Evolutionary conservation across 2,797 vertebrate genomes (phyloP).

Genomic region (Microhierax caerulescens): DNA sequence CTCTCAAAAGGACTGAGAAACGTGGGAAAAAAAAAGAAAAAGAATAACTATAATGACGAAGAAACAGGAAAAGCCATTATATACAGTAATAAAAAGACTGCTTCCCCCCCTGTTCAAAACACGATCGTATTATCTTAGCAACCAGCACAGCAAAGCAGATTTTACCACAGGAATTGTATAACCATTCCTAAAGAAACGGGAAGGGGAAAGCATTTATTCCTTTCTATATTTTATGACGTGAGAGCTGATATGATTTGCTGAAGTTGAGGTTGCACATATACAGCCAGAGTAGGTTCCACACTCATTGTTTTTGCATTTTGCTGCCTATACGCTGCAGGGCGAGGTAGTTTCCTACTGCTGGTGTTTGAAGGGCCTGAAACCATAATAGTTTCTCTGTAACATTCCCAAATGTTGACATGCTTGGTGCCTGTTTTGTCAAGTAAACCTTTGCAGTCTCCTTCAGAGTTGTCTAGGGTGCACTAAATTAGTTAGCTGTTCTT

Average conservation of each 20-base stretch:
- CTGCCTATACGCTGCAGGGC: neutral
- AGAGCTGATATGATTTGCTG: constrained; percentile 50
- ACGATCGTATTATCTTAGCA: constrained; percentile 52
- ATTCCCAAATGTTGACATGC: constrained; percentile 34
- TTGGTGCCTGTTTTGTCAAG: constrained; percentile 60
- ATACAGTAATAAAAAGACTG: constrained; percentile 46
- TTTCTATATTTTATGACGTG: constrained; percentile 62
- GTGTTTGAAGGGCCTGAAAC: constrained; percentile 10
- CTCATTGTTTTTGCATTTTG: constrained; percentile 27
- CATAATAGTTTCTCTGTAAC: constrained; percentile 9
- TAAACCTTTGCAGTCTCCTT: constrained; percentile 28
- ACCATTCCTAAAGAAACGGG: constrained; percentile 57
- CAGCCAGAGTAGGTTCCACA: neutral
- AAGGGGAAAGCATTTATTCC: constrained; percentile 59
- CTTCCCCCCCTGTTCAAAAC: constrained; percentile 48
- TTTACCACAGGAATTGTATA: constrained; percentile 51
- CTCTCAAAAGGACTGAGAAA: constrained; percentile 16
- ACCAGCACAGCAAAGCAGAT: constrained; percentile 37
- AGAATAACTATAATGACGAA: neutral
- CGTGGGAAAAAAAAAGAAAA: neutral
- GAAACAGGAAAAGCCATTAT: constrained; percentile 69
- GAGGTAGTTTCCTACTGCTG: constrained; percentile 37
- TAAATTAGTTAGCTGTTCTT: constrained; percentile 43
- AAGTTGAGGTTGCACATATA: neutral
- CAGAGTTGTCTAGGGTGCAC: constrained; percentile 10